phyloP scores from a whole-genome alignment of 2,797 vertebrate species.

The Glossophaga mutica region DNA sequence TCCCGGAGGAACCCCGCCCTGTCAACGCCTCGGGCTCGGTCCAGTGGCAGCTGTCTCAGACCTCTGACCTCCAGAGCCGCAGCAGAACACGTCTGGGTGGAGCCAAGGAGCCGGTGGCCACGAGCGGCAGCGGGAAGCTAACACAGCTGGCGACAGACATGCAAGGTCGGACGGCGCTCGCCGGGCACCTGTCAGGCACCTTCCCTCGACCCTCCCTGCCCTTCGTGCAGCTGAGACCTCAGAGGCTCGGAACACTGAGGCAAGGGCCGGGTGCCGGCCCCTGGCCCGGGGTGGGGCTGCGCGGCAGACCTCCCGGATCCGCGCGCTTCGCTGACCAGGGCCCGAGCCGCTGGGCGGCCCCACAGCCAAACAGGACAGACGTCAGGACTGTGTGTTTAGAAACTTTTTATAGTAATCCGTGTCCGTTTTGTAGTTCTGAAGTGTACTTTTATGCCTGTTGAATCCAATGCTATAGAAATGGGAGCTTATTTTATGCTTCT shows the following conservation, averaged over 20 bases:
- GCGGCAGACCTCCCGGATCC: background rate
- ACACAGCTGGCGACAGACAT: background rate
- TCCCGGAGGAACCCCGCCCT: background rate
- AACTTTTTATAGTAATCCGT: background rate
- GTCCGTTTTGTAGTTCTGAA: background rate
- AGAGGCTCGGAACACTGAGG: background rate
- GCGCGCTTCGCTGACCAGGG: background rate
- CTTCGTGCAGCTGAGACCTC: background rate
- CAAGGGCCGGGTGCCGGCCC: accelerated
- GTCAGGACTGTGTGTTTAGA: background rate
- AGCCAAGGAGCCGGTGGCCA: background rate
- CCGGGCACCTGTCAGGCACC: background rate
- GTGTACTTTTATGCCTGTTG: background rate
- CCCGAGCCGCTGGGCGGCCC: background rate
- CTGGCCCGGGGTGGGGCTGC: too few relatives aligned
- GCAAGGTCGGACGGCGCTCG: background rate
- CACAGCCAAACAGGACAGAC: accelerated
- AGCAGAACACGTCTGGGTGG: background rate
- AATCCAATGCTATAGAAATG: background rate
- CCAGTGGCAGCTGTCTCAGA: background rate
- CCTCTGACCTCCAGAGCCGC: background rate
- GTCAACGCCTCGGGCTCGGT: background rate
- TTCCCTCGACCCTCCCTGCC: background rate
- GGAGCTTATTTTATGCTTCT: background rate
- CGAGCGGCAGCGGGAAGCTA: background rate